Base-by-base conservation (phyloP, 2,113 vertebrate genomes). In the Grallaria varia region DNA sequence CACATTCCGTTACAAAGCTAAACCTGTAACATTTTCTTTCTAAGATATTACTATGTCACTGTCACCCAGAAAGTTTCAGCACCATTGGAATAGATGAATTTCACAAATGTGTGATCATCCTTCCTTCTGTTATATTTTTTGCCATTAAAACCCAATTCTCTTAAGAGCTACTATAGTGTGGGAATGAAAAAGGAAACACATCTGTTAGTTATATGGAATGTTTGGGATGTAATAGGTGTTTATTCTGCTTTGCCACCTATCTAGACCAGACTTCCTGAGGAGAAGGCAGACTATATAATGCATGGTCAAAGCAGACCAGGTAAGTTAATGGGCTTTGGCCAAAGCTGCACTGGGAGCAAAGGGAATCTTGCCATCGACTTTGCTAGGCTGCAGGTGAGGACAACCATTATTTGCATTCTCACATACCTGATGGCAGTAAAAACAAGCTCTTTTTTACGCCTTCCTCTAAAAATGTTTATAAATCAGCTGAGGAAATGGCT, bases 351-450 rank as follows among this genome's bases (percentile, higher is more conserved):
- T n/a, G 21, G 11, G 27, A 93, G 33, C 52, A 78, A 87, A 83
- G 45, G 12, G n/a, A 94, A 66, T 37, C 74, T 82, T 66, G 31
- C 49, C 39, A 76, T 24, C 5, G 3, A 42, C 40, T 94, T 85
- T 2, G 4, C 42, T 77, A 60, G 21, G 42, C n/a, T 94, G 72
- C 93, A 94, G 93, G 72, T 96, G 82, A 93, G 42, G 90, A 76
- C 50, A 80, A 45, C 9, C 45, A 84, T 82, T 73, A 74, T 82
- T 72, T 91, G 84, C 71, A 68, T 75, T 64, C 60, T 78, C 82
- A 72, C 71, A 96, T 84, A 95, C 78, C 89, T 94, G 87, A 89
- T 87, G 66, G 84, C 81, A 93, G 81, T 95, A 89, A 96, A 95
- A 94, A 95, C 45, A 95, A 95, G 74, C 18, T 69, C 24, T 13